Base-by-base conservation (phyloP, 2,113 vertebrate genomes). In the Cottus gobio region DNA sequence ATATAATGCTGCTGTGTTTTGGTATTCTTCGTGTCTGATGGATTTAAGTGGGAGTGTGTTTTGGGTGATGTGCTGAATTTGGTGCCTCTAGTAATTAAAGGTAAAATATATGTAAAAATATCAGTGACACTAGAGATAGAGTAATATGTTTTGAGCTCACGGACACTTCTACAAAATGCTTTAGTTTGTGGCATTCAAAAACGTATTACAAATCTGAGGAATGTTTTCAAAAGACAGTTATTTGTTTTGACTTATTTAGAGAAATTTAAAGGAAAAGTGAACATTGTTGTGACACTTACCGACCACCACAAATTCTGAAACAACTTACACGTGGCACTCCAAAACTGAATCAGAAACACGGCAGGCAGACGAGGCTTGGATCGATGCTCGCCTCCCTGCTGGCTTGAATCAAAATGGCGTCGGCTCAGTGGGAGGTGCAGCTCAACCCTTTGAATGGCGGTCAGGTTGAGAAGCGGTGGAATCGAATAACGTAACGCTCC, bases 401-500 rank as follows among this genome's bases (percentile, higher is more conserved):
- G 74, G 15, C 48, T 70, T 36, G 20, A 84, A 72, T 75, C 74
- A 84, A 37, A 84, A 76, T 81, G 80, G 66, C 28, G 15, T 31
- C 10, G 2, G 11, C 26, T 66, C 64, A 56, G 65, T 12, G 8
- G 15, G 50, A 28, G 52, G 24, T n/a, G 30, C 12, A 0, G 44
- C 62, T 56, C 61, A 30, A 7, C 39, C 18, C 37, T 71, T 52
- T 71, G 34, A 74, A 62, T 61, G 31, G 18, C 1, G 15, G 61
- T 63, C 24, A 0, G 10, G 18, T 54, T 46, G 52, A 69, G 20
- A 63, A 62, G 72, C 5, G 57, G 58, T 3, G 18, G 18, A 52
- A 69, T 37, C 13, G 7, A 58, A 77, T 54, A 10, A 36, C 8
- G 6, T 48, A 37, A 62, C 7, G 5, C 50, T 56, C 16, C 8